These are phyloP conservation scores for Platyura marginata DNA, from an alignment of 1,140 invertebrate species.

Conservation along the genomic window DNA sequence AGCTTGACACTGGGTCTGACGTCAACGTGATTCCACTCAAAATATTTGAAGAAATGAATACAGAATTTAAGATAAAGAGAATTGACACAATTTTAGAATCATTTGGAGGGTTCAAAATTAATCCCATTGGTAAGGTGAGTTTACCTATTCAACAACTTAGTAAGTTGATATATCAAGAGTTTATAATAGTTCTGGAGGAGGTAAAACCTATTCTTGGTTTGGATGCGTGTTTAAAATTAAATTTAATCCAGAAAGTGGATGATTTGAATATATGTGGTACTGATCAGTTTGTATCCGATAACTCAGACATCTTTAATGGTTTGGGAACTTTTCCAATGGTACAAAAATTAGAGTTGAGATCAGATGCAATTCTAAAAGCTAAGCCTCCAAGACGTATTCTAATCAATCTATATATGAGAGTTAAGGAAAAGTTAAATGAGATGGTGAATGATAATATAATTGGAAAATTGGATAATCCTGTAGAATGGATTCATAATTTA, in stretches of 20 bases:
- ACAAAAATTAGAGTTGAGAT: constrained; percentile 1
- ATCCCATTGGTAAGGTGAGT: constrained; percentile 4
- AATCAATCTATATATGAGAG: constrained; percentile 8
- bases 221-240: constrained; percentile 3
- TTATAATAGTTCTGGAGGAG: constrained; percentile 4
- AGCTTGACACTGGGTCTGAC: no score
- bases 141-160: neutral
- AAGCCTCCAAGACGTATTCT: constrained; percentile 8
- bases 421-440: constrained; percentile 11
- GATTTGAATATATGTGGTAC: neutral
- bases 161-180: neutral
- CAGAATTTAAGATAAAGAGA: neutral
- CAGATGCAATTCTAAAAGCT: constrained; percentile 4
- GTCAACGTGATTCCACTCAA: constrained; percentile 7
- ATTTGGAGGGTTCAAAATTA: constrained; percentile 9
- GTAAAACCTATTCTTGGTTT: constrained; percentile 6
- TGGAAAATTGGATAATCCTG: constrained; percentile 11
- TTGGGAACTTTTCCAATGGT: constrained; percentile 5
- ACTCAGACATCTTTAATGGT: neutral
- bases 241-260: constrained; percentile 3
- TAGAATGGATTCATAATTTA: constrained; percentile 22
- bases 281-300: neutral
- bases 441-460: constrained; percentile 12
- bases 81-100: constrained; percentile 6
- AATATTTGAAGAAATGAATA: constrained; percentile 7